Evolutionary conservation across 2,113 vertebrate genomes (phyloP).

Genomic region (Cheirogaleus medius): DNA sequence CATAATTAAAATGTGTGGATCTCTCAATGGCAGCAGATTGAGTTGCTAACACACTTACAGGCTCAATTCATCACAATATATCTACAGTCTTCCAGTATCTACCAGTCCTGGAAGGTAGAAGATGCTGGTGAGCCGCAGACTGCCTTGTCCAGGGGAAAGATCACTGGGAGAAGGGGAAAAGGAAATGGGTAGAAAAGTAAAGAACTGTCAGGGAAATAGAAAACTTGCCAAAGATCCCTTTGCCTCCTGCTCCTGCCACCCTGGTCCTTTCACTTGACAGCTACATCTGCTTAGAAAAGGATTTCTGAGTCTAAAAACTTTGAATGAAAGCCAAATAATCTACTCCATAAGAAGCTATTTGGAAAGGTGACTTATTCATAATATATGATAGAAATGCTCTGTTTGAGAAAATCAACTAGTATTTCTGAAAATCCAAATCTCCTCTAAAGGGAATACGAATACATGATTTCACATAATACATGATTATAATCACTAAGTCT

Average conservation of each 20-base stretch:
- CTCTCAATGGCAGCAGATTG: not conserved
- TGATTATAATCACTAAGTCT: not conserved
- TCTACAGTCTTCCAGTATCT: not conserved
- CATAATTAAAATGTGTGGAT: not conserved
- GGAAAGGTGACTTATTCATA: not conserved
- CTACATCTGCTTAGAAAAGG: not conserved
- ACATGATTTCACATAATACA: not conserved
- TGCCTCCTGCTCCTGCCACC: not conserved
- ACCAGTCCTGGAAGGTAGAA: not conserved
- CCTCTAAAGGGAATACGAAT: not conserved
- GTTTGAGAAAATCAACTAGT: not conserved
- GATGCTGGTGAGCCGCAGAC: not conserved
- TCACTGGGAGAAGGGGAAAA: not conserved
- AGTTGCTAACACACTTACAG: conserved; percentile 47
- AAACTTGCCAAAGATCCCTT: not conserved
- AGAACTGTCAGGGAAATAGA: not conserved
- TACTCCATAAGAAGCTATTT: not conserved
- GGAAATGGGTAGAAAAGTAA: not conserved
- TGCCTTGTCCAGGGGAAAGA: not conserved
- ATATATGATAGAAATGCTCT: not conserved
- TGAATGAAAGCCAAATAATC: conserved; percentile 8
- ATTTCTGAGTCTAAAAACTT: conserved; percentile 37
- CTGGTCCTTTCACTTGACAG: not conserved
- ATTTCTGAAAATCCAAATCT: conserved; percentile 44
- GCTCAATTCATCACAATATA: not conserved